Base-by-base conservation (phyloP, 2,113 vertebrate species). In the Pedetes capensis region DNA sequence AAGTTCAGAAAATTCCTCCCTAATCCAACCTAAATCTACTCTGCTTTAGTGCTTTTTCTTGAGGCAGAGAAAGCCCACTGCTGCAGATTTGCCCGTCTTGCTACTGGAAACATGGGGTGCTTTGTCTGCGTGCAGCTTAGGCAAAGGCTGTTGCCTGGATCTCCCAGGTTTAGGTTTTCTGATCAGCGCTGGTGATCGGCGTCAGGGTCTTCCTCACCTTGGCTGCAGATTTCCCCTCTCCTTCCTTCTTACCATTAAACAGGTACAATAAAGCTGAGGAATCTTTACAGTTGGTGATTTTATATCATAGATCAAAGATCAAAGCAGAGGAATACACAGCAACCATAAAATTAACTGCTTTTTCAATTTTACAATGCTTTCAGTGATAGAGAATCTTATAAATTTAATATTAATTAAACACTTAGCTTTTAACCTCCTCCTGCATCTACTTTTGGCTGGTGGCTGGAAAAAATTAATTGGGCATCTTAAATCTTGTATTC, bases 321-420 rank as follows among this genome's bases (percentile, higher is more conserved):
- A 98, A 98, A 98, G 98, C 96, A 96, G 97, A 98, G 98, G 97
- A 98, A 98, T 98, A 98, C 97, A 98, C 97, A 98, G 98, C 93
- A 95, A 97, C 97, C 97, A 95, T 98, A 98, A 98, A 98, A 98
- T 98, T 98, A 98, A 98, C 98, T 98, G 98, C 98, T 98, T 98
- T 98, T 98, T 98, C 98, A 98, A 98, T 98, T 98, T 98, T 98
- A 98, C 98, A 98, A 97, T 98, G 98, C 98, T 98, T 98, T 98
- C 89, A 96, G 97, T 98, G 97, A 98, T 98, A 97, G 98, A 98
- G 98, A 98, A 98, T 98, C 98, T 98, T 98, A 98, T 98, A 98
- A 98, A 98, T 98, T 98, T 98, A 98, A 98, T 98, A 98, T 98
- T 98, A 98, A 98, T 98, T 98, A 98, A 98, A 98, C 98, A 98